Base-by-base conservation (phyloP, 2,113 vertebrate genomes). In the Raphicerus campestris region DNA sequence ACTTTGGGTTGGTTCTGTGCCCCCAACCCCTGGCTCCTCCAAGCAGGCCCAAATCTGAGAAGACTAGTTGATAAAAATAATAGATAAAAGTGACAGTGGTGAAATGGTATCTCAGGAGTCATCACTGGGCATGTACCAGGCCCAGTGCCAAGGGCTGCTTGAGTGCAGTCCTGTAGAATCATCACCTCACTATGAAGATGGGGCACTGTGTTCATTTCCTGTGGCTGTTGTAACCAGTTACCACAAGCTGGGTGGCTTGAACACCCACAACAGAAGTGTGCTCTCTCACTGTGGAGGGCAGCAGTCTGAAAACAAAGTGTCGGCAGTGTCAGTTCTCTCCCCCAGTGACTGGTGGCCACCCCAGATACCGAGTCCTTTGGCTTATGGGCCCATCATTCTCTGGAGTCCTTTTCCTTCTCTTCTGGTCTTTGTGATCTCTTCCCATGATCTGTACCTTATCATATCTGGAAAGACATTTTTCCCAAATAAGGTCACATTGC, bases 341-440 rank as follows among this genome's bases (percentile, higher is more conserved):
- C 28, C 20, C 32, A 14, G 17, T 26, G 45, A 42, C 49, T 42
- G 26, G 49, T 26, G n/a, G 7, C 51, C 24, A 35, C 42, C 60
- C 24, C 24, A 20, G 10, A 6, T 47, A 19, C 7, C 1, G 1
- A 22, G 45, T 35, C 30, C 53, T 32, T 61, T 28, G 70, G 24
- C 42, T 51, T 32, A 4, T 1, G 0, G 70, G 45, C 5, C 4
- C 6, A 2, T 42, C 30, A 7, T 30, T 20, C n/a, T 15, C 49
- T 55, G 49, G 32, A 51, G 26, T 61, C 51, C 51, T 73, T 94
- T 73, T 53, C 32, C 32, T 83, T 94, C 45, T 85, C 28, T 77
- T 70, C 84, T 80, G 26, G 78, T 51, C 78, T 53, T 60, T 49
- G 30, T 24, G 35, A 17, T 26, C 58, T 78, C 56, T 14, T 56